Evolutionary conservation across 2,888 invertebrate species (phyloP).

Genomic region (Melinaea menophilus): DNA sequence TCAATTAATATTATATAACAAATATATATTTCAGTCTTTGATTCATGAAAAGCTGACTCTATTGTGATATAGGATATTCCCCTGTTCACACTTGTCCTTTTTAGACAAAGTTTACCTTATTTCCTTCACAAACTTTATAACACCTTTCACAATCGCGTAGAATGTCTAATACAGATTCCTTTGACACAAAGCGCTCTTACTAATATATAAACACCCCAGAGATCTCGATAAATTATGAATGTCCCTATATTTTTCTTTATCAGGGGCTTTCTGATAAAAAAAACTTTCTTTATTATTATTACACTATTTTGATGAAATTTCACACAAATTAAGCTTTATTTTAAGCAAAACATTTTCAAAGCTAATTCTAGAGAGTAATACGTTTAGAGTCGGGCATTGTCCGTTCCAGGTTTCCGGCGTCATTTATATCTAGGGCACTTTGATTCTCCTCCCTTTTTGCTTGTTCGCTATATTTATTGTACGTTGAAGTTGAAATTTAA

Average conservation of each 20-base stretch:
- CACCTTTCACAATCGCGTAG: slow-evolving; percentile 15
- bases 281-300: no score
- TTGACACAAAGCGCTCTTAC: slow-evolving; percentile 18
- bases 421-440: slow-evolving; percentile 55
- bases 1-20: not conserved
- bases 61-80: not conserved
- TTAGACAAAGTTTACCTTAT: not conserved
- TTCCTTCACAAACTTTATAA: slow-evolving; percentile 14
- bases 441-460: slow-evolving; percentile 45
- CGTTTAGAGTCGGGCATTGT: slow-evolving; percentile 50
- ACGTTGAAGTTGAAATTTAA: slow-evolving; percentile 50
- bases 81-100: not conserved
- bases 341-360: slow-evolving; percentile 46
- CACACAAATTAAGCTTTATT: slow-evolving; percentile 2
- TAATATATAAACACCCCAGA: not conserved
- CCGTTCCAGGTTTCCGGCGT: slow-evolving; percentile 45
- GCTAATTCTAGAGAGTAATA: slow-evolving; percentile 63
- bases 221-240: no score
- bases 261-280: no score
- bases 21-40: not conserved
- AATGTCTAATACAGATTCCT: slow-evolving; percentile 23
- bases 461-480: slow-evolving; percentile 43
- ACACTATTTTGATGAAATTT: slow-evolving; percentile 1
- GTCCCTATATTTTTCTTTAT: no score
- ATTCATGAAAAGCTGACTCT: not conserved